phyloP scores from a whole-genome alignment of 2,797 vertebrate genomes.

The Mus minutoides region DNA sequence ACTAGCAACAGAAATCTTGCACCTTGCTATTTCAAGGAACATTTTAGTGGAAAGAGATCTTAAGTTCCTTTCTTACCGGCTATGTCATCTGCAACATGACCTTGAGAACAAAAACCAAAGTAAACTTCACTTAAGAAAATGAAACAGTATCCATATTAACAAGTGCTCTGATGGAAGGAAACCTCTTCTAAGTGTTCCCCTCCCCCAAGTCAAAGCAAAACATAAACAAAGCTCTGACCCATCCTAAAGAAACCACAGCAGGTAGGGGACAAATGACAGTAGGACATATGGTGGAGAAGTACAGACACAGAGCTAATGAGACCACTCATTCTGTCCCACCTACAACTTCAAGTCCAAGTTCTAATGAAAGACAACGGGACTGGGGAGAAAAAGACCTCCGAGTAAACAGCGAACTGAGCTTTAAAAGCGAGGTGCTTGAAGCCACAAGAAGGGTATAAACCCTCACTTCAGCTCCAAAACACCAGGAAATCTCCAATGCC shows the following conservation, averaged over 20 bases:
- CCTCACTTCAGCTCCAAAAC: background rate
- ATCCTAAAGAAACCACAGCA: background rate
- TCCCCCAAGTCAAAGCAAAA: background rate
- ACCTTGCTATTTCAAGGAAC: background rate
- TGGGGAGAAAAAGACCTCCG: too few species aligned
- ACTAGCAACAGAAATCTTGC: background rate
- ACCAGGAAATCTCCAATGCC: background rate
- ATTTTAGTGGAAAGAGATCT: background rate
- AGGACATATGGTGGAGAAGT: background rate
- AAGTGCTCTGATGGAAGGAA: background rate
- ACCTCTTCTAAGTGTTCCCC: background rate
- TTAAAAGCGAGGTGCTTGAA: background rate
- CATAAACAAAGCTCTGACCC: background rate
- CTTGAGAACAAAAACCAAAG: conserved; percentile 58
- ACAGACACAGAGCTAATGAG: background rate
- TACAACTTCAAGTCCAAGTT: background rate
- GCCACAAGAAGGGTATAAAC: conserved; percentile 8
- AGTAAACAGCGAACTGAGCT: background rate
- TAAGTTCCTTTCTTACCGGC: background rate
- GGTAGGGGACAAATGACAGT: background rate
- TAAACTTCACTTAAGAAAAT: background rate
- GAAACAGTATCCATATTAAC: background rate
- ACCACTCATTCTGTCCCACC: background rate
- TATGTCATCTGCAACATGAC: conserved; percentile 50
- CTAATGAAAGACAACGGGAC: background rate